Percentiles rank a stretch among this genome's conserved stretches.
Evolutionary conservation across 2,797 vertebrate species (phyloP).

Genomic region (Manis pentadactyla): DNA sequence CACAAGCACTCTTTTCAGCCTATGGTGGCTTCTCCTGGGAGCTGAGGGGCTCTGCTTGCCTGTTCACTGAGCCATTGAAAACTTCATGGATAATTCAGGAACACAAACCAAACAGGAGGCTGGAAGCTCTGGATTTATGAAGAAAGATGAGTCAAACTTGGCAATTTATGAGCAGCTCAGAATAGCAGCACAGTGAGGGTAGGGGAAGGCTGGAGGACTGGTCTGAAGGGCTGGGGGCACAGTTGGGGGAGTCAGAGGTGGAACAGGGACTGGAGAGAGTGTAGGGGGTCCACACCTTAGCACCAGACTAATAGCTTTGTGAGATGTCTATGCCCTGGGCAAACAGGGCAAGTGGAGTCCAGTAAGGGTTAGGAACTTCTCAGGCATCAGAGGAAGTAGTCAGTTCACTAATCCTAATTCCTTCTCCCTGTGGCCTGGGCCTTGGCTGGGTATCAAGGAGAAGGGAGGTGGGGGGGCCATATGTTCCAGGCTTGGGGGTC

Average conservation of each 20-base stretch:
- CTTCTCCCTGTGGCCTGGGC: background rate
- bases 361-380: background rate
- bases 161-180: constrained; percentile 61
- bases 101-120: constrained; percentile 75
- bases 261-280: background rate
- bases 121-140: constrained; percentile 78
- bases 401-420: background rate
- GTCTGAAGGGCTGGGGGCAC: background rate
- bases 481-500: background rate
- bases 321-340: background rate
- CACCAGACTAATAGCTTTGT: background rate
- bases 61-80: constrained; percentile 63
- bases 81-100: constrained; percentile 80
- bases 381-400: background rate
- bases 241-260: background rate
- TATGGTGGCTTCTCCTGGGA: background rate
- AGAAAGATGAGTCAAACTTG: constrained; percentile 74
- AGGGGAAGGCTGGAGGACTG: background rate
- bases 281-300: background rate
- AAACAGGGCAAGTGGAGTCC: background rate
- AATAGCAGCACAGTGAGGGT: background rate
- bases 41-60: background rate
- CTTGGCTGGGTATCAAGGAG: background rate
- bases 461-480: background rate
- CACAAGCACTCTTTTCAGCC: background rate